Evolutionary conservation across 2,888 invertebrate genomes (phyloP).

Genomic region (Fabriciana adippe): DNA sequence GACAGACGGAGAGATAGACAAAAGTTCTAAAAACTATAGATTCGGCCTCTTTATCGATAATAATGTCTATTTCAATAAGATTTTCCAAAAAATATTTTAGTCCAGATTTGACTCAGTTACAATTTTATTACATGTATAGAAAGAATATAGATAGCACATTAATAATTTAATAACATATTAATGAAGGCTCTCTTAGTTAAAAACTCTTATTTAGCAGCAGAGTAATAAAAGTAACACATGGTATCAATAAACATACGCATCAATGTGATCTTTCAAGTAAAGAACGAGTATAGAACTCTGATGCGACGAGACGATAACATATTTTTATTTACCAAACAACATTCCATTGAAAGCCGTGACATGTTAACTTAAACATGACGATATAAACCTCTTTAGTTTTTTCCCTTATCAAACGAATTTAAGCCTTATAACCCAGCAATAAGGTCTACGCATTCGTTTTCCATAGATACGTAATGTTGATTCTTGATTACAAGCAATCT

Average conservation of each 20-base stretch:
- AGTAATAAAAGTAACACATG: constrained; percentile 7
- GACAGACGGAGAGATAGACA: no score
- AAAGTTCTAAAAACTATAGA: no score
- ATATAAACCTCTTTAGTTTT: constrained; percentile 34
- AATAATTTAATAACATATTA: no score
- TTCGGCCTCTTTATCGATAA: no score
- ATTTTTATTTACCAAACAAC: constrained; percentile 45
- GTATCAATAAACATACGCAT: background rate
- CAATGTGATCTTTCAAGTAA: constrained; percentile 17
- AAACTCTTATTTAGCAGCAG: background rate
- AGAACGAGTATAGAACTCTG: constrained; percentile 15
- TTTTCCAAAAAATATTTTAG: no score
- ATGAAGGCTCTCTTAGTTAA: no score
- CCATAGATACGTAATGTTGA: constrained; percentile 28
- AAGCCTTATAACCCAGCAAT: constrained; percentile 12
- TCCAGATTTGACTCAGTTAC: no score
- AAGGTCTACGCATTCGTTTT: constrained; percentile 25
- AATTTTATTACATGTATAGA: no score
- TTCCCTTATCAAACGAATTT: constrained; percentile 23
- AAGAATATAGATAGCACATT: no score
- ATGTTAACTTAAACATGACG: constrained; percentile 42
- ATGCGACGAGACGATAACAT: constrained; percentile 25
- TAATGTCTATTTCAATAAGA: no score
- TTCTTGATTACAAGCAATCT: constrained; percentile 36
- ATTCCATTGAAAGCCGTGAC: constrained; percentile 43